A percentile compares a stretch with the other conserved stretches of the same genome.
Evolutionary conservation across 64 coral and sea anemone genomes (phyloP).

Genomic region (Montipora capricornis): DNA sequence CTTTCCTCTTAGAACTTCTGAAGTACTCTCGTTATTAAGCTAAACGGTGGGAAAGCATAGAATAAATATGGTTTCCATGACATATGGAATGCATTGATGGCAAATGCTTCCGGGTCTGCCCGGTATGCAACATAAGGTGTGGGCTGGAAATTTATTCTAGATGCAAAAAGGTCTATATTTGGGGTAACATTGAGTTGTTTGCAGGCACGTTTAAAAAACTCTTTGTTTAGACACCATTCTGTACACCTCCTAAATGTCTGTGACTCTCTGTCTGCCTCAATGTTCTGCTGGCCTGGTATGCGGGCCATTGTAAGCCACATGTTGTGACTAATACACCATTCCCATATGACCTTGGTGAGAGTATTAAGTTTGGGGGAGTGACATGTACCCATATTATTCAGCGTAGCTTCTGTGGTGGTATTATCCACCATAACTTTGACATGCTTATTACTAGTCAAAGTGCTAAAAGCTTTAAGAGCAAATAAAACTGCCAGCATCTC

Average conservation of each 20-base stretch:
- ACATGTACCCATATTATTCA: constrained; percentile 60
- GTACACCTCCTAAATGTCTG: constrained; percentile 2
- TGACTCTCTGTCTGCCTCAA: constrained; percentile 57
- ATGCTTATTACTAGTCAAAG: constrained; percentile 13
- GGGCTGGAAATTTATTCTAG: constrained; percentile 4
- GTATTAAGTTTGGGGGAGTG: constrained; percentile 61
- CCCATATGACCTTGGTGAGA: constrained; percentile 45
- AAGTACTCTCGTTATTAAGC: constrained; percentile 11
- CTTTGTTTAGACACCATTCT: constrained; percentile 64
- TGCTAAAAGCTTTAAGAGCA: constrained; percentile 45
- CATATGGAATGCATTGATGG: constrained; percentile 12
- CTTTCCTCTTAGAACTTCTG: constrained; percentile 37
- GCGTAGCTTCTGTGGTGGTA: constrained; percentile 44
- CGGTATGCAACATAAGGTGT: background rate
- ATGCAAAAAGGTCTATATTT: constrained; percentile 38
- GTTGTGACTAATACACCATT: constrained; percentile 37
- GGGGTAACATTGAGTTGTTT: constrained; percentile 17
- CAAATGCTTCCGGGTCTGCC: background rate
- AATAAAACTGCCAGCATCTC: constrained; percentile 49
- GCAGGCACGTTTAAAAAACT: background rate
- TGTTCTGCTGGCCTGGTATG: constrained; percentile 26
- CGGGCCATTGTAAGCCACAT: constrained; percentile 57
- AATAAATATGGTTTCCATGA: constrained; percentile 20
- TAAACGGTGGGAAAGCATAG: constrained; percentile 48
- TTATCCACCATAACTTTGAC: constrained; percentile 72